These are phyloP conservation scores for Crypturellus undulatus DNA, from an alignment of 2,113 vertebrate species.

Conservation along the genomic window DNA sequence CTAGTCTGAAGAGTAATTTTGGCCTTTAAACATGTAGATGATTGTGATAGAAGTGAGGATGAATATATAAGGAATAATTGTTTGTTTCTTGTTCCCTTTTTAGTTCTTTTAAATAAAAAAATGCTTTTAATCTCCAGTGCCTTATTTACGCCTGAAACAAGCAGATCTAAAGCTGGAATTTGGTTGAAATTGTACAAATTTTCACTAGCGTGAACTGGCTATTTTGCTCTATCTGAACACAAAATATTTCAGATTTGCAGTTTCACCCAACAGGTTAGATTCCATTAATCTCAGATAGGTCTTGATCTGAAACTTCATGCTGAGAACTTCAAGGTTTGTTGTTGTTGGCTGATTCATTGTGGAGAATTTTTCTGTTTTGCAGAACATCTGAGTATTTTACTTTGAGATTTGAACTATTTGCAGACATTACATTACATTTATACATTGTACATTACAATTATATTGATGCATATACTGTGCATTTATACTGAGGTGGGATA, in stretches of 20 bases:
- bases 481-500: background rate
- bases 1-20: background rate
- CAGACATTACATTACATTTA: background rate
- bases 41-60: background rate
- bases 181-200: background rate
- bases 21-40: accelerated
- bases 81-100: background rate
- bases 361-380: background rate
- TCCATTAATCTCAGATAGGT: background rate
- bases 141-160: background rate
- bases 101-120: background rate
- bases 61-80: background rate
- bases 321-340: background rate
- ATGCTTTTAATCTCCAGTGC: background rate
- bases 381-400: background rate
- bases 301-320: background rate
- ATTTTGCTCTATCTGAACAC: background rate
- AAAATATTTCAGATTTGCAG: background rate
- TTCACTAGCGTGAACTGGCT: background rate
- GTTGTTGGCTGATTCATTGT: background rate
- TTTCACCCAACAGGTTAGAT: background rate
- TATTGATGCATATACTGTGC: background rate
- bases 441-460: background rate
- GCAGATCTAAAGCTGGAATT: background rate
- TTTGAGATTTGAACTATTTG: background rate